phyloP scores from a whole-genome alignment of 2,888 invertebrate species.

The Agonopterix alstromeriana region DNA sequence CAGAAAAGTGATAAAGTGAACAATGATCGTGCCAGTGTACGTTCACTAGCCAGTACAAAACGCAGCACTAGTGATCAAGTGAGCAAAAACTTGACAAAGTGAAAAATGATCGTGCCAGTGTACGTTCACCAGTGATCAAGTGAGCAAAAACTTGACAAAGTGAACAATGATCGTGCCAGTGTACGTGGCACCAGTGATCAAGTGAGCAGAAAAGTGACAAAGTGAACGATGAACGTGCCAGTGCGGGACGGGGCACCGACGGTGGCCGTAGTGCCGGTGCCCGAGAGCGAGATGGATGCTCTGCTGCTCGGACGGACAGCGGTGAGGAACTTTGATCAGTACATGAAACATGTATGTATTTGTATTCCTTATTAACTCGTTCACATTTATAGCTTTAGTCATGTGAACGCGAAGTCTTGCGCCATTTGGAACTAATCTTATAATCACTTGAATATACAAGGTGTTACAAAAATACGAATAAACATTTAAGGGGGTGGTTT shows the following conservation, averaged over 20 bases:
- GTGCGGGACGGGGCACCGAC: conserved; percentile 69
- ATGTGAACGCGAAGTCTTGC: no score
- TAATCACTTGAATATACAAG: no score
- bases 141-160: neutral
- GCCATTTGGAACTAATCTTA: no score
- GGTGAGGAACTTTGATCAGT: conserved; percentile 82
- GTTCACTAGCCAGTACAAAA: no score
- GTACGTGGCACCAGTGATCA: neutral
- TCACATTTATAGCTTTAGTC: neutral
- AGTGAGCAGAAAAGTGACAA: conserved; percentile 6
- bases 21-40: neutral
- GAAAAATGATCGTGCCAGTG: conserved; percentile 49
- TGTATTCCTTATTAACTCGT: conserved; percentile 7
- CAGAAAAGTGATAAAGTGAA: neutral
- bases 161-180: neutral
- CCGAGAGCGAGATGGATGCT: conserved; percentile 88
- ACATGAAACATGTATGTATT: conserved; percentile 74
- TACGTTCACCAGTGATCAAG: no score
- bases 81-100: conserved; percentile 3
- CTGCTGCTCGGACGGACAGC: conserved; percentile 85
- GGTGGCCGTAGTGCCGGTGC: conserved; percentile 78
- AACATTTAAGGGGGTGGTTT: no score
- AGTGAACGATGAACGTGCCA: conserved; percentile 46
- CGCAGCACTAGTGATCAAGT: neutral
- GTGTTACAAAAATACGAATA: no score